These are phyloP conservation scores for Liposcelis brunnea DNA, from an alignment of 2,888 invertebrate species.

Conservation along the genomic window DNA sequence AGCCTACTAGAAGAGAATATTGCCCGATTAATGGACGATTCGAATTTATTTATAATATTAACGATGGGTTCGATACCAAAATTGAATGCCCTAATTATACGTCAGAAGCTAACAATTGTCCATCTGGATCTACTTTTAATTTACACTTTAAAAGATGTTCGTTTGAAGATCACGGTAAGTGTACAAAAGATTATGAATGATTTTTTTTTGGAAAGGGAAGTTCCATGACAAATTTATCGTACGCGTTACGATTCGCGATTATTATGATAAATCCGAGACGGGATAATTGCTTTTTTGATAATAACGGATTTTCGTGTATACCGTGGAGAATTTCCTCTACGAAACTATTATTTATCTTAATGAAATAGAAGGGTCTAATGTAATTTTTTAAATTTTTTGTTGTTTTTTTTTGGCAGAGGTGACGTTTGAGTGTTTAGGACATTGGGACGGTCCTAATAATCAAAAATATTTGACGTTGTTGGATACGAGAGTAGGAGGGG, in stretches of 20 bases:
- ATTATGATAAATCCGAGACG: no score
- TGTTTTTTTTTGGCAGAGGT: slow-evolving; percentile 27
- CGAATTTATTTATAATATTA: slow-evolving; percentile 35
- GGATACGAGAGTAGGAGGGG: slow-evolving; percentile 29
- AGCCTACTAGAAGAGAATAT: slow-evolving; percentile 35
- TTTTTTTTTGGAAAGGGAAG: neutral
- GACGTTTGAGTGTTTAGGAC: slow-evolving; percentile 42
- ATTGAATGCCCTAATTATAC: slow-evolving; percentile 34
- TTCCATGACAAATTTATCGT: no score
- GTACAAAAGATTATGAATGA: neutral
- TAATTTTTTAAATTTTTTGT: neutral
- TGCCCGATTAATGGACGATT: slow-evolving; percentile 45
- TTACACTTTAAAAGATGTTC: slow-evolving; percentile 37
- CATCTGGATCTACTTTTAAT: slow-evolving; percentile 38
- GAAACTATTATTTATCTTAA: neutral
- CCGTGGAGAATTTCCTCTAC: neutral
- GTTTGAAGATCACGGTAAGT: slow-evolving; percentile 35
- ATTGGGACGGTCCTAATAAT: slow-evolving; percentile 38
- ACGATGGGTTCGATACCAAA: slow-evolving; percentile 30
- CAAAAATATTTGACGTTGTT: slow-evolving; percentile 38
- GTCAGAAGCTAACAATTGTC: slow-evolving; percentile 41
- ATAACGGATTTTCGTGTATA: neutral
- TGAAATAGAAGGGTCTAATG: neutral
- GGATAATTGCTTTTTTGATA: no score
- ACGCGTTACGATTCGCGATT: no score